Evolutionary conservation across 2,113 vertebrate species (phyloP).

Genomic region (Leucosticte australis): DNA sequence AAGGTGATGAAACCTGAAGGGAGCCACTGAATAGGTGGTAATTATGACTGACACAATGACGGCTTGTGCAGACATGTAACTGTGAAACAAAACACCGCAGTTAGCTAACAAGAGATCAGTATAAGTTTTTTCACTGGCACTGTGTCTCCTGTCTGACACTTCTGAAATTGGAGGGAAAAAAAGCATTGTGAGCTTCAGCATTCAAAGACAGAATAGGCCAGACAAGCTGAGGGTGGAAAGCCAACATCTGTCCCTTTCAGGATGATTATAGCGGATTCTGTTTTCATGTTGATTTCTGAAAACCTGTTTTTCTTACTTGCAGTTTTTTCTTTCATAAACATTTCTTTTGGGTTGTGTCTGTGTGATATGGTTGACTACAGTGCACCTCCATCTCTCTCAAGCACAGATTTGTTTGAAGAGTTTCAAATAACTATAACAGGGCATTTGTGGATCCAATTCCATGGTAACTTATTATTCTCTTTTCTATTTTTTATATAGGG

Average conservation of each 20-base stretch:
- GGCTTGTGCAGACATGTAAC: conserved; percentile 72
- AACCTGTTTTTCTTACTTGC: conserved; percentile 19
- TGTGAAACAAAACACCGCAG: conserved; percentile 67
- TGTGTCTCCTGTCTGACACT: conserved; percentile 72
- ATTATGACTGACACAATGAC: conserved; percentile 80
- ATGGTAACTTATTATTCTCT: not conserved
- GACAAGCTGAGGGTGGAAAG: conserved; percentile 43
- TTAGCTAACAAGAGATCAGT: conserved; percentile 73
- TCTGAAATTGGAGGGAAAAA: conserved; percentile 62
- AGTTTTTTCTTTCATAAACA: conserved; percentile 50
- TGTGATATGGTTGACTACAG: not conserved
- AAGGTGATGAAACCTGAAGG: conserved; percentile 78
- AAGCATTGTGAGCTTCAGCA: conserved; percentile 47
- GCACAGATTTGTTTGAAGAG: not conserved
- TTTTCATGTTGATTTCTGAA: conserved; percentile 66
- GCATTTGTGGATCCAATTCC: not conserved
- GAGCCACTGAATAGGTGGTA: conserved; percentile 76
- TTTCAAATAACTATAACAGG: not conserved
- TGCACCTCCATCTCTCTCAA: not conserved
- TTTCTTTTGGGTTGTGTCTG: conserved; percentile 13
- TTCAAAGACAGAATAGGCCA: conserved; percentile 65
- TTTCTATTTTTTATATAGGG: not conserved
- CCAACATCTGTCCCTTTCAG: conserved; percentile 66
- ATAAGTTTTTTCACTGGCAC: conserved; percentile 54
- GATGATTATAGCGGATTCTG: conserved; percentile 48